phyloP scores from a whole-genome alignment of 2,113 vertebrate genomes.

The Diadophis punctatus region DNA sequence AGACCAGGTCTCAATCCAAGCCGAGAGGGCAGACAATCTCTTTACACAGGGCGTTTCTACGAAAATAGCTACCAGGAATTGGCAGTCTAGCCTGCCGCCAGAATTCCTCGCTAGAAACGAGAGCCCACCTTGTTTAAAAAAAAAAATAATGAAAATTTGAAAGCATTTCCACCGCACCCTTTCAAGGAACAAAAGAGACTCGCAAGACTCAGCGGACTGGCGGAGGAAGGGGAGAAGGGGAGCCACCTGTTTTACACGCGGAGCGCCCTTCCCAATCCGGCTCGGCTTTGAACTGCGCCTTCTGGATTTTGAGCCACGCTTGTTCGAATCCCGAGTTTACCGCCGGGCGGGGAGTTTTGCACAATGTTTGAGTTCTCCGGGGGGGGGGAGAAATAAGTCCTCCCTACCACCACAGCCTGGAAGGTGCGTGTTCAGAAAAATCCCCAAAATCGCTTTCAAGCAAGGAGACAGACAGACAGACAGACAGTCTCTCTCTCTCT shows the following conservation, averaged over 20 bases:
- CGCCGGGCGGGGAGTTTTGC: not conserved
- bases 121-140: no score
- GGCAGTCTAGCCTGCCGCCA: no score
- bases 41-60: not conserved
- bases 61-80: not conserved
- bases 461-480: no score
- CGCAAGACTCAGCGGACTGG: no score
- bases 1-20: not conserved
- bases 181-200: not conserved
- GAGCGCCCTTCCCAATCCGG: not conserved
- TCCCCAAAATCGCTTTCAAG: no score
- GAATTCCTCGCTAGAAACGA: not conserved
- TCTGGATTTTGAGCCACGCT: not conserved
- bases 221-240: no score
- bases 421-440: no score
- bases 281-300: no score
- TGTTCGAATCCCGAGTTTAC: not conserved
- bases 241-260: not conserved
- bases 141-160: no score
- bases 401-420: no score
- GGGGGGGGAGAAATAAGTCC: no score
- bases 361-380: not conserved
- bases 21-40: not conserved
- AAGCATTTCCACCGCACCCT: not conserved
- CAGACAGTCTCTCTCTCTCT: no score